Base-by-base conservation (phyloP, 2,888 invertebrate species). In the Heliothis peltigera region DNA sequence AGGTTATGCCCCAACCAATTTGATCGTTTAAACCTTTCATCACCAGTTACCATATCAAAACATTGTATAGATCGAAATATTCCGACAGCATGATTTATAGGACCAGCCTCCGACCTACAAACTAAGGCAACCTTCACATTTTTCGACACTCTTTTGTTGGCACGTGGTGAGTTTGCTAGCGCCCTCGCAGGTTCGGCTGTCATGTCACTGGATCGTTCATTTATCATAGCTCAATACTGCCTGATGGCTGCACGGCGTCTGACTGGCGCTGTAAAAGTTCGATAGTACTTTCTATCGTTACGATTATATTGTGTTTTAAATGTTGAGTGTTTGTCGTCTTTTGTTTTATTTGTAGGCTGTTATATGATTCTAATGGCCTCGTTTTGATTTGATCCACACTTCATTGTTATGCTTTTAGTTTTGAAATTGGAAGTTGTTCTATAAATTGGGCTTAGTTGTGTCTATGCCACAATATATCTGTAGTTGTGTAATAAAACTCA, bases 171-270 rank as follows among this genome's bases (percentile, higher is more conserved):
- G 84, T 84, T 32, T 85, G 80, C 77, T 81, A 83, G 86, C 88
- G 83, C 89, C 91, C 90, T 89, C 87, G 85, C 91, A 92, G 93
- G 92, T 92, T 92, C 89, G 92, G 88, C 92, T 91, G 94, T 92
- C 93, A 90, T 92, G 94, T 93, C 94, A 93, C 90, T 88, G 90
- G 86, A 87, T 79, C 80, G 84, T 75, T 89, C 93, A 93, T 95
- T 95, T 91, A 94, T 95, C 95, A 95, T 93, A 84, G 85, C 91
- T 92, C 93, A 92, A 94, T 93, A 93, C 92, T 89, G 90, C 89
- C 89, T 87, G 90, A 90, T 88, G 83, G 84, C 85, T 81, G 83
- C 83, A 68, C 72, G 92, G 93, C 94, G 94, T 91, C 94, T 89
- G 85, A 78, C 85, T 92, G 94, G 93, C 94, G 94, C 92, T 87